Evolutionary conservation across 2,888 invertebrate species (phyloP).

Genomic region (Pyrgus malvae): DNA sequence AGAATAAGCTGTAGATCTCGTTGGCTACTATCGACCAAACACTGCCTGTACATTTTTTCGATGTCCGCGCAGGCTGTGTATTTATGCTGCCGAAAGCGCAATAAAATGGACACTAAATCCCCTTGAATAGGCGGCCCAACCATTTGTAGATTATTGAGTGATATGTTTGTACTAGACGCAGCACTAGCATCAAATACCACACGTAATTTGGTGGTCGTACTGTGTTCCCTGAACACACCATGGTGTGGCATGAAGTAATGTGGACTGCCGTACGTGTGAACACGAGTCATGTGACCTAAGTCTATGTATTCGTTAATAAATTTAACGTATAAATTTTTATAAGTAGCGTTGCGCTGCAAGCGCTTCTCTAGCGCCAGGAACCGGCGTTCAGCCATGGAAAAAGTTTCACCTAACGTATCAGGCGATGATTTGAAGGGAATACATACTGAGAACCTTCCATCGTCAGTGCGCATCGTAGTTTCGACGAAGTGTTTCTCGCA

Average conservation of each 20-base stretch:
- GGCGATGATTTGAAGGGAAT: constrained; percentile 8
- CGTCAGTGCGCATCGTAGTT: background rate
- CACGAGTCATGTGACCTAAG: constrained; percentile 7
- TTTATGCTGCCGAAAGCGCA: constrained; percentile 34
- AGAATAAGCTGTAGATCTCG: constrained; percentile 20
- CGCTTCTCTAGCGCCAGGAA: constrained; percentile 4
- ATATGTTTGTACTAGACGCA: background rate
- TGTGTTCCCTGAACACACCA: background rate
- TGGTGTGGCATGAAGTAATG: constrained; percentile 1
- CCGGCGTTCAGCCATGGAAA: constrained; percentile 2
- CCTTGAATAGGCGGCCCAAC: constrained; percentile 31
- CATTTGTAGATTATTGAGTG: constrained; percentile 32
- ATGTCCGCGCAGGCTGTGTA: constrained; percentile 36
- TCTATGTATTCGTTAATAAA: constrained; percentile 2
- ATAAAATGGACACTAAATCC: constrained; percentile 27
- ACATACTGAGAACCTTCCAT: background rate
- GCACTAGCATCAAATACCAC: constrained; percentile 11
- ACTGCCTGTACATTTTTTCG: constrained; percentile 38
- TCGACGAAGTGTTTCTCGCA: background rate
- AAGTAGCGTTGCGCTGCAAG: background rate
- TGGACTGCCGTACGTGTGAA: background rate
- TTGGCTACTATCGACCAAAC: constrained; percentile 20
- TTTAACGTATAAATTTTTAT: background rate
- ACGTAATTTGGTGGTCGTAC: background rate
- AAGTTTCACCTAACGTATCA: constrained; percentile 2